Conservation (phyloP, 2,888 invertebrate species). For the Mythimna loreyi region DNA sequence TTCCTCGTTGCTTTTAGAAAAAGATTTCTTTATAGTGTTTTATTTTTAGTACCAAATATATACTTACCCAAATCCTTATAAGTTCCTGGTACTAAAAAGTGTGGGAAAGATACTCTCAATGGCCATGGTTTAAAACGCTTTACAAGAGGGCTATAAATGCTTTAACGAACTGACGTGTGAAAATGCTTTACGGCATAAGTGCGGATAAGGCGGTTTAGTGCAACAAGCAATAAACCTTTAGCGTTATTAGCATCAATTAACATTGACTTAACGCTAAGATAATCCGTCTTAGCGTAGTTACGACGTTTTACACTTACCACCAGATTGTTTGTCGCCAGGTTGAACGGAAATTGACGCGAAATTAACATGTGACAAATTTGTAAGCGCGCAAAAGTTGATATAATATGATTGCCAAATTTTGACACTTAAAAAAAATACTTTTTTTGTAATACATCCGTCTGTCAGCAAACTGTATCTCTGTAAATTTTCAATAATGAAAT, state of each 20-base stretch:
- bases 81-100: not conserved
- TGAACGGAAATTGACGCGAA: not conserved
- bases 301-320: constrained; percentile 3
- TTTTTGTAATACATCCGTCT: no score
- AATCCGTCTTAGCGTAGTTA: constrained; percentile 26
- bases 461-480: no score
- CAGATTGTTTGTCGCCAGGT: no score
- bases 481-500: no score
- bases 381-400: not conserved
- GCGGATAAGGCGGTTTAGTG: constrained; percentile 9
- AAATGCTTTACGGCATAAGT: constrained; percentile 4
- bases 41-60: no score
- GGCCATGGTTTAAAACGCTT: not conserved
- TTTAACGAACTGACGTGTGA: constrained; percentile 9
- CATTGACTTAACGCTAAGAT: constrained; percentile 31
- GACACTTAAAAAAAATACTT: no score
- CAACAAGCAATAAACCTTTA: constrained; percentile 15
- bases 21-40: no score
- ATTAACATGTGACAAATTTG: not conserved
- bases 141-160: constrained; percentile 8
- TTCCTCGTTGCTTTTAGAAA: no score
- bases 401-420: not conserved
- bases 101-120: not conserved
- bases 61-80: not conserved
- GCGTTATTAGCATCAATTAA: constrained; percentile 41